Evolutionary conservation across 2,888 invertebrate genomes (phyloP), one percentile per base, ranked within the genome.

Genomic region (Notodonta ziczac): DNA sequence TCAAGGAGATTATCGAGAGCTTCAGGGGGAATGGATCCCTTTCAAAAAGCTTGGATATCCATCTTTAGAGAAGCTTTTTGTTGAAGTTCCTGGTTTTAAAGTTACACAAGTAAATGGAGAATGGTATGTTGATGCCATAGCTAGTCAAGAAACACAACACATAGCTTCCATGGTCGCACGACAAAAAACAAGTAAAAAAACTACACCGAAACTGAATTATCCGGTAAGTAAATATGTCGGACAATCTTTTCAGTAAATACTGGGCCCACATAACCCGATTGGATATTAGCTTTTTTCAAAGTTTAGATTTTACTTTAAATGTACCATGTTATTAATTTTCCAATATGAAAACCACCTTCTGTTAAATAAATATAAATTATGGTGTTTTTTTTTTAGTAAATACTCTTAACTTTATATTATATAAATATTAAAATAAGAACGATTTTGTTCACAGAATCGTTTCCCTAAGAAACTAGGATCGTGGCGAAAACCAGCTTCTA

Each of bases 1-100:
- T 75, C 5, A 71, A 94, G 95, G 91, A 55, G 97, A 97, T 77
- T 96, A 96, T 82, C 86, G 84, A 58, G 94, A 94, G 70, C 82
- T 96, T 39, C 95, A 96, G 80, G 96, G 96, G 39, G 94, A 94
- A 78, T 87, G 87, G 71, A 95, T 97, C 73, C 96, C 96, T 7
- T 96, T 87, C 74, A 88, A 85, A 62, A 90, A 91, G 71, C 86
- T 96, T 60, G 96, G 96, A 6, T 96, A 91, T 84, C 76, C 86
- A 50, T 87, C 88, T 9, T 84, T 96, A 9, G 94, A 95, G 63
- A 95, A 95, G 48, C 91, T 97, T 66, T 88, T 97, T 62, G 76
- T 86, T 46, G 93, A 93, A 67, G 93, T 95, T 16, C 94, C 95
- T 12, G 94, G 95, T 40, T 92, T 96, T 76, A 94, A 93, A 73